Evolutionary conservation across 2,113 vertebrate genomes (phyloP), one percentile per base, ranked within the genome.

Genomic region (Scophthalmus maximus): DNA sequence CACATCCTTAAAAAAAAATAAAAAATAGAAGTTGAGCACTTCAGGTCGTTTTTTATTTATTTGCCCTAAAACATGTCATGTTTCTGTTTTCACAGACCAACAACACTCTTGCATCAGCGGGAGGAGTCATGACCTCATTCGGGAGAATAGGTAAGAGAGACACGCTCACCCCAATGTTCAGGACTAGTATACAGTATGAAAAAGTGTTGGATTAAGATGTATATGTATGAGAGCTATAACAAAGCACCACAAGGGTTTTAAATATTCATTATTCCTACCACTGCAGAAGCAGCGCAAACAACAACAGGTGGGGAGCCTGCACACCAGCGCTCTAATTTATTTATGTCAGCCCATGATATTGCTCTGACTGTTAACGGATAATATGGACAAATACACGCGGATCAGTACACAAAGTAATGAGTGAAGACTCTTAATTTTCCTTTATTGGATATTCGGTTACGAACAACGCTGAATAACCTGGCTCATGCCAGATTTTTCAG

Each of bases 121-220:
- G 78, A 14, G 87, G 86, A 77, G 75, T 79, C 17, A 68, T 87
- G 73, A 68, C 85, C 84, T 84, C 89, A 68, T 77, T 92, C 2
- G 91, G 91, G 60, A 91, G 91, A 82, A 67, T 87, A 72, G 92
- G 94, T 94, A 85, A 92, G 88, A n/a, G 27, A 36, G 8, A 55
- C 7, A 57, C 30, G 53, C 4, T 57, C 32, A 25, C 5, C 14
- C 27, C 38, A 20, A 18, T 51, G 7, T 34, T 56, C n/a, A 74
- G 50, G 29, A 20, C 20, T 20, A 12, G n/a, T 30, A 29, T 9
- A 3, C 27, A 55, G 15, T 7, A 2, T 55, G 26, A 55, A 5
- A 64, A 38, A 46, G 42, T 50, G 26, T 46, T 59, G 53, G 22
- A 11, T 71, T 50, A 56, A 20, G 17, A 26, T n/a, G 20, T 15